These are phyloP conservation scores for Lerema accius DNA, from an alignment of 1,140 invertebrate species.

Conservation along the genomic window DNA sequence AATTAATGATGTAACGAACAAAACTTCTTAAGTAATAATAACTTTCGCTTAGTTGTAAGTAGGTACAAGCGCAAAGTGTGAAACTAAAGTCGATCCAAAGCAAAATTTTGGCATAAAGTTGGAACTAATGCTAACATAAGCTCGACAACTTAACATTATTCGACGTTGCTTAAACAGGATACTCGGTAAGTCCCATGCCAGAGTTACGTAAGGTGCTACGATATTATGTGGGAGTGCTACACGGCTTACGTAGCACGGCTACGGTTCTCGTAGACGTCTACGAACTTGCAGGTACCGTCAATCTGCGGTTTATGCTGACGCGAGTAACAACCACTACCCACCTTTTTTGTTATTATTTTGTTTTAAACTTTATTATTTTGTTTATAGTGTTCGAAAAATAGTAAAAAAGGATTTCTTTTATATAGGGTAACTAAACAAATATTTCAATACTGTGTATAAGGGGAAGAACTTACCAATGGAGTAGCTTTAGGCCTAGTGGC, in stretches of 20 bases:
- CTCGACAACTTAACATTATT: constrained; percentile 13
- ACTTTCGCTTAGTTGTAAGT: neutral
- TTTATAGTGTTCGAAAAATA: too few species aligned
- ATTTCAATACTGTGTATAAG: too few species aligned
- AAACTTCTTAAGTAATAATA: neutral
- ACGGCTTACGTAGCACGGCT: constrained; percentile 34
- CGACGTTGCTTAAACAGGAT: constrained; percentile 17
- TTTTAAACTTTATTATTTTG: too few species aligned
- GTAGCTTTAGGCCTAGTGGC: constrained; percentile 57
- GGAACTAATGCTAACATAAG: constrained; percentile 2
- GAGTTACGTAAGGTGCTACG: constrained; percentile 36
- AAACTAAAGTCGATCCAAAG: neutral
- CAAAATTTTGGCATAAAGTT: constrained; percentile 1
- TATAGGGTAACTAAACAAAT: too few species aligned
- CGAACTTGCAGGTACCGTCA: constrained; percentile 34
- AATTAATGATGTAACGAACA: neutral
- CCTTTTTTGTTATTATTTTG: too few species aligned
- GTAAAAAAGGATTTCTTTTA: too few species aligned
- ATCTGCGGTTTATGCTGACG: constrained; percentile 24
- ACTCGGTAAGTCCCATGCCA: constrained; percentile 6
- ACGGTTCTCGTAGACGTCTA: constrained; percentile 11
- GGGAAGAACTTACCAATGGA: constrained; percentile 58
- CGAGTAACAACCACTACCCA: too few species aligned
- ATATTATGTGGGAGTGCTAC: constrained; percentile 39
- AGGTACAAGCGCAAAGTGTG: neutral